Conservation (phyloP, 2,113 vertebrate species). For the Malurus cyaneus region DNA sequence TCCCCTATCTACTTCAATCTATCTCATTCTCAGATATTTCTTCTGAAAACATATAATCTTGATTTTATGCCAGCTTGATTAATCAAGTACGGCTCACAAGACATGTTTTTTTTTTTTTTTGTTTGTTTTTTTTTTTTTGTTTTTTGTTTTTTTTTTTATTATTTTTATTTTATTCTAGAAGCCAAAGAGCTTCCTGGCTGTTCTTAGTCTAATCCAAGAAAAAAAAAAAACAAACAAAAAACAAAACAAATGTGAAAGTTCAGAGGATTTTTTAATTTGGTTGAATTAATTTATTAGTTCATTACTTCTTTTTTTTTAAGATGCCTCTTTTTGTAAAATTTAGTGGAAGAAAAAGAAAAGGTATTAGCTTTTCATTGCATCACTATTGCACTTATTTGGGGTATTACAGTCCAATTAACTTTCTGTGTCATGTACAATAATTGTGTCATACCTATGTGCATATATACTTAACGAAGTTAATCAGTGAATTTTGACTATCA, state of each 20-base stretch:
- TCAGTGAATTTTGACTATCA: not conserved
- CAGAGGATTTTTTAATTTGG: not conserved
- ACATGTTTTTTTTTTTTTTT: rapidly evolving
- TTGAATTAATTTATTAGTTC: not conserved
- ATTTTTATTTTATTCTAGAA: no score
- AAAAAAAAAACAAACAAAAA: not conserved
- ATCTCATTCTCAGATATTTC: not conserved
- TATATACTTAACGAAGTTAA: not conserved
- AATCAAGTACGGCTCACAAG: not conserved
- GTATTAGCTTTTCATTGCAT: not conserved
- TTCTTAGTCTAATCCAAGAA: not conserved
- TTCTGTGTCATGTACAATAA: not conserved
- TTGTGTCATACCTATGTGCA: not conserved
- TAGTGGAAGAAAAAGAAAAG: not conserved
- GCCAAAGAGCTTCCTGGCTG: not conserved
- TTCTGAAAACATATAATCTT: not conserved
- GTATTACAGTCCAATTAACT: not conserved
- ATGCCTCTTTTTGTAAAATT: not conserved
- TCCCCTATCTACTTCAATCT: not conserved
- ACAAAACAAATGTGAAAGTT: not conserved
- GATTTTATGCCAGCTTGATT: not conserved
- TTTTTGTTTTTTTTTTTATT: no score
- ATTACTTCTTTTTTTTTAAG: not conserved
- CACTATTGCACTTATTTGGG: not conserved
- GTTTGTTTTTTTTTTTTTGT: no score